phyloP scores from a whole-genome alignment of 1,140 invertebrate species.

The Globodera rostochiensis region DNA sequence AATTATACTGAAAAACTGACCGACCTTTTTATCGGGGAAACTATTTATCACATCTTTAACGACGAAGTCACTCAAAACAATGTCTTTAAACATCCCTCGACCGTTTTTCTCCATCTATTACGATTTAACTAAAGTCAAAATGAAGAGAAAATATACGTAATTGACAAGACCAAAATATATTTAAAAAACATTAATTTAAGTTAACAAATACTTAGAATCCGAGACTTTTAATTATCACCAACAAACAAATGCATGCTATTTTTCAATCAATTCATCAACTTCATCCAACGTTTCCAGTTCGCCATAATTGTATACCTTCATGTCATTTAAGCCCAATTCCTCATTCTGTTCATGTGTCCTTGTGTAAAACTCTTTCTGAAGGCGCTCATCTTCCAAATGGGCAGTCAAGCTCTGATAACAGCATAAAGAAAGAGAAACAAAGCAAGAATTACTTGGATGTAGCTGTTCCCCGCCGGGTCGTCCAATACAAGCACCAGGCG shows the following conservation, averaged over 20 bases:
- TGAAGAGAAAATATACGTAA: too few species aligned
- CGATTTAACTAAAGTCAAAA: background rate
- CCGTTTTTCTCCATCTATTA: background rate
- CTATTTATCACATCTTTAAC: slow-evolving; percentile 42
- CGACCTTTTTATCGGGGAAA: slow-evolving; percentile 33
- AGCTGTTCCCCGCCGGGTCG: slow-evolving; percentile 96
- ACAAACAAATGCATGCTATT: background rate
- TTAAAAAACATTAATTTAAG: too few species aligned
- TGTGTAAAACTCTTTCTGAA: slow-evolving; percentile 81
- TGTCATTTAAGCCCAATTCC: slow-evolving; percentile 90
- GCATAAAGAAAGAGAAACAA: background rate
- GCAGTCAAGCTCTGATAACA: slow-evolving; percentile 75
- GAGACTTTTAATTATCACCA: too few species aligned
- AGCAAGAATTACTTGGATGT: slow-evolving; percentile 72
- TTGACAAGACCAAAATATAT: too few species aligned
- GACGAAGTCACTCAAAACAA: slow-evolving; percentile 30
- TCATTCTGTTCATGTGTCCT: slow-evolving; percentile 89
- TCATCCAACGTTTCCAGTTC: slow-evolving; percentile 54
- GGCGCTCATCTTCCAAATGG: slow-evolving; percentile 74
- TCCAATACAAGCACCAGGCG: slow-evolving; percentile 80
- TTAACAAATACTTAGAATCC: too few species aligned
- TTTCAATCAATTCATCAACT: slow-evolving; percentile 45
- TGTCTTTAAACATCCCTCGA: background rate
- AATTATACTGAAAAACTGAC: slow-evolving; percentile 11
- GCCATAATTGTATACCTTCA: slow-evolving; percentile 80